These are phyloP conservation scores for Blera fallax DNA, from an alignment of 2,888 invertebrate genomes.

Conservation along the genomic window DNA sequence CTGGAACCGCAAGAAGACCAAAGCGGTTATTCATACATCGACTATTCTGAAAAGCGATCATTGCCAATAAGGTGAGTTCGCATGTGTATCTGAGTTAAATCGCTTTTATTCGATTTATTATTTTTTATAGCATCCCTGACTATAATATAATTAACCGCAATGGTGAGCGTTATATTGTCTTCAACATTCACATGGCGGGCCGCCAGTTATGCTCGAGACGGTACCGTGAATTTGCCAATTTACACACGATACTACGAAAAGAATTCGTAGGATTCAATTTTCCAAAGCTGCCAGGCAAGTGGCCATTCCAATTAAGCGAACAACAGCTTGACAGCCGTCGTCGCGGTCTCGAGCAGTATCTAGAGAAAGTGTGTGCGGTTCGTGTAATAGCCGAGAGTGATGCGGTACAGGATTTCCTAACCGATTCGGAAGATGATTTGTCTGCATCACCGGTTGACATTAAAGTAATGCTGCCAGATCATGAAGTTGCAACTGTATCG, in stretches of 20 bases:
- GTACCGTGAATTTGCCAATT: slow-evolving; percentile 96
- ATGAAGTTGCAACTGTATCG: slow-evolving; percentile 93
- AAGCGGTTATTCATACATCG: slow-evolving; percentile 89
- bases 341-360: slow-evolving; percentile 97
- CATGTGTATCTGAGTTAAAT: not conserved
- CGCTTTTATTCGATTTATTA: not conserved
- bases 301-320: slow-evolving; percentile 98
- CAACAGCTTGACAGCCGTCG: slow-evolving; percentile 97
- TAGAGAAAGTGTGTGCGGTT: slow-evolving; percentile 98
- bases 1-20: slow-evolving; percentile 92
- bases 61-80: slow-evolving; percentile 85
- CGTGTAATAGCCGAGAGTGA: slow-evolving; percentile 98
- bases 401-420: slow-evolving; percentile 98
- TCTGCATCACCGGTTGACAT: slow-evolving; percentile 89
- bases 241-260: slow-evolving; percentile 94
- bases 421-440: slow-evolving; percentile 93
- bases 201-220: slow-evolving; percentile 97
- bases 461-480: slow-evolving; percentile 93
- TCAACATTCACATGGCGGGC: slow-evolving; percentile 99
- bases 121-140: slow-evolving; percentile 90
- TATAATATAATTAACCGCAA: slow-evolving; percentile 94
- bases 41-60: slow-evolving; percentile 97
- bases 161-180: slow-evolving; percentile 95
- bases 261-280: slow-evolving; percentile 97
- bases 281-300: slow-evolving; percentile 98